phyloP scores from a whole-genome alignment of 2,888 invertebrate genomes.

The Caenorhabditis sulstoni region DNA sequence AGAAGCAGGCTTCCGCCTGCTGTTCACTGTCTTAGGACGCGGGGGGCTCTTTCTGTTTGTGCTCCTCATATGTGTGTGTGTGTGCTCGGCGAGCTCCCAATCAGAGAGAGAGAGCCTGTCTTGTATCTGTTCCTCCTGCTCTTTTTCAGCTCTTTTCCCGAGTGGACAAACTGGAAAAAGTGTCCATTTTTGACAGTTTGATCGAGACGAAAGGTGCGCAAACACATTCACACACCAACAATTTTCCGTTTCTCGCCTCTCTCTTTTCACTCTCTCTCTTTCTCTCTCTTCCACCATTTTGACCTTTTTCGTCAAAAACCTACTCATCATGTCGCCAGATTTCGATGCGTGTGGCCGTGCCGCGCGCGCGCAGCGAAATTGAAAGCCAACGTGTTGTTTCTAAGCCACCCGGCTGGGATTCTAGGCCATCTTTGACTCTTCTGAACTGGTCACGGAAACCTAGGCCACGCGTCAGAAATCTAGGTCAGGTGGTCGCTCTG shows the following conservation, averaged over 20 bases:
- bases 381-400: too few relatives aligned
- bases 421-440: too few relatives aligned
- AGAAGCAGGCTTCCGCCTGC: slow-evolving; percentile 15
- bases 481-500: too few relatives aligned
- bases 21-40: slow-evolving; percentile 21
- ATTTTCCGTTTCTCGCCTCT: neutral
- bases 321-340: too few relatives aligned
- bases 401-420: too few relatives aligned
- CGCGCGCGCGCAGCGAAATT: too few relatives aligned
- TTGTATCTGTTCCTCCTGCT: too few relatives aligned
- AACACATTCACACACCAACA: neutral
- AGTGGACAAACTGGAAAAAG: too few relatives aligned
- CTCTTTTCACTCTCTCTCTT: neutral
- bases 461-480: too few relatives aligned
- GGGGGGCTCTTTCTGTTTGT: slow-evolving; percentile 18
- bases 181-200: slow-evolving; percentile 34
- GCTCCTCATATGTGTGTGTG: slow-evolving; percentile 7
- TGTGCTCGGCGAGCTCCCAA: slow-evolving; percentile 1
- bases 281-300: neutral
- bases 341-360: neutral
- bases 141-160: too few relatives aligned
- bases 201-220: neutral
- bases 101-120: neutral
- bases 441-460: too few relatives aligned
- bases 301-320: slow-evolving; percentile 32